phyloP scores from a whole-genome alignment of 2,113 vertebrate genomes.

The Forbesichthys agassizii region DNA sequence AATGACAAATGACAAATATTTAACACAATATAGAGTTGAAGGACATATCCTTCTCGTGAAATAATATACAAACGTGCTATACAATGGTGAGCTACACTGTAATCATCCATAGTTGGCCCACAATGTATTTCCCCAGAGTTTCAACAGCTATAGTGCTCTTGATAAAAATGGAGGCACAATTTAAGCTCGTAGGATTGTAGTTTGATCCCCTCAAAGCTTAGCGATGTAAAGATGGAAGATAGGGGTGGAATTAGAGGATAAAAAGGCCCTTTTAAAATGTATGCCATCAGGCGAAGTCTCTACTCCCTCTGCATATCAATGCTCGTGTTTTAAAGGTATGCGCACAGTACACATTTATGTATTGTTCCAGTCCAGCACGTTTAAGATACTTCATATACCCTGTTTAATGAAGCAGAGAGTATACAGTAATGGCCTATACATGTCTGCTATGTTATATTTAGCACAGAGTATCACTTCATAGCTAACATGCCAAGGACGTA shows the following conservation, averaged over 20 bases:
- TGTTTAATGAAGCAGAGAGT: background rate
- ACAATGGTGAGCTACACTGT: slow-evolving; percentile 5
- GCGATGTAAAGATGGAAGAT: slow-evolving; percentile 61
- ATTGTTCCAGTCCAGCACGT: background rate
- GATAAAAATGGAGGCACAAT: slow-evolving; percentile 45
- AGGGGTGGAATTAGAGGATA: slow-evolving; percentile 58
- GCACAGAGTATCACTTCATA: slow-evolving; percentile 30
- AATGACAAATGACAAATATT: background rate
- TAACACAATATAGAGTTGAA: background rate
- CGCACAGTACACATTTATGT: background rate
- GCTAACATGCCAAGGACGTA: slow-evolving; percentile 78
- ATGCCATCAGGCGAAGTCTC: slow-evolving; percentile 43
- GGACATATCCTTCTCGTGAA: background rate
- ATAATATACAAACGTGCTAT: slow-evolving; percentile 12
- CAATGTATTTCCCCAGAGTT: slow-evolving; percentile 37
- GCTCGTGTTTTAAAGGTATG: slow-evolving; percentile 41
- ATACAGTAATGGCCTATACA: background rate
- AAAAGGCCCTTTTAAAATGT: slow-evolving; percentile 57
- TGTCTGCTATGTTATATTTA: slow-evolving; percentile 74
- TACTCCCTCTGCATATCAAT: slow-evolving; percentile 62
- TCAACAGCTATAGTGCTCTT: slow-evolving; percentile 29
- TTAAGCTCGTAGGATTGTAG: slow-evolving; percentile 54
- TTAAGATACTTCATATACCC: background rate
- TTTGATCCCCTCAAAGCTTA: slow-evolving; percentile 59
- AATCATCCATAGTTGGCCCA: slow-evolving; percentile 23